Percentiles rank a stretch among this genome's conserved stretches.
These are phyloP conservation scores for roundworm (Caenorhabditis elegans) DNA, from an alignment of 1,140 invertebrate species.

Conservation along the genomic window DNA sequence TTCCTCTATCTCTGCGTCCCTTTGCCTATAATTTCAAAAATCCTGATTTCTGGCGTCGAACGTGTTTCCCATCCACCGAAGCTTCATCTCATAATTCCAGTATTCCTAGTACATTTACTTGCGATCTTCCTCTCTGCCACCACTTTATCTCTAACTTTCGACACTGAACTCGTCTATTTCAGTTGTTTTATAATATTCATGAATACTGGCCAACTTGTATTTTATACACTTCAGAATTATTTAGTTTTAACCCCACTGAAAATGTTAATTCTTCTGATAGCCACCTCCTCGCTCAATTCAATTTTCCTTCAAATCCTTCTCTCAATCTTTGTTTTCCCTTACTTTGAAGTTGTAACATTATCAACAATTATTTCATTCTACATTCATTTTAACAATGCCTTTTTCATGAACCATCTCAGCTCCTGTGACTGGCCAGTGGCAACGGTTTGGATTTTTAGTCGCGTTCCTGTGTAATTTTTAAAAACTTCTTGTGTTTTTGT, in stretches of 20 bases:
- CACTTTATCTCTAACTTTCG: not conserved
- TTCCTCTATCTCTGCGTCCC: not conserved
- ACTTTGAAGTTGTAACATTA: not conserved
- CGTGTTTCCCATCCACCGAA: not conserved
- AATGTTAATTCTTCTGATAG: not conserved
- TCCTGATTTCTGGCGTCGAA: not conserved
- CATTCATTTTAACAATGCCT: not conserved
- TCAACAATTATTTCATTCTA: not conserved
- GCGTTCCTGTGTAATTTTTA: not conserved
- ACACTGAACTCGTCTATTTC: not conserved
- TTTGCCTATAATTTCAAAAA: not conserved
- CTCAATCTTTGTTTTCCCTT: not conserved
- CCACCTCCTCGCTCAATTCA: not conserved
- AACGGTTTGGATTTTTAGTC: not conserved
- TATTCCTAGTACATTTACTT: not conserved
- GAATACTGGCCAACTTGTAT: not conserved
- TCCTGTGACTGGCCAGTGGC: not conserved
- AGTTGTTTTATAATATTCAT: not conserved
- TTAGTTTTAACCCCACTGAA: not conserved
- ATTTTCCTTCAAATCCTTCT: not conserved
- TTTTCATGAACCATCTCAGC: not conserved
- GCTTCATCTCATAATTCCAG: not conserved
- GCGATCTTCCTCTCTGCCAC: not conserved
- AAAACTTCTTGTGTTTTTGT: too few relatives aligned
- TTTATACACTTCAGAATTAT: not conserved